Base-by-base conservation (phyloP, 2,797 vertebrate species). In the Tamandua tetradactyla region DNA sequence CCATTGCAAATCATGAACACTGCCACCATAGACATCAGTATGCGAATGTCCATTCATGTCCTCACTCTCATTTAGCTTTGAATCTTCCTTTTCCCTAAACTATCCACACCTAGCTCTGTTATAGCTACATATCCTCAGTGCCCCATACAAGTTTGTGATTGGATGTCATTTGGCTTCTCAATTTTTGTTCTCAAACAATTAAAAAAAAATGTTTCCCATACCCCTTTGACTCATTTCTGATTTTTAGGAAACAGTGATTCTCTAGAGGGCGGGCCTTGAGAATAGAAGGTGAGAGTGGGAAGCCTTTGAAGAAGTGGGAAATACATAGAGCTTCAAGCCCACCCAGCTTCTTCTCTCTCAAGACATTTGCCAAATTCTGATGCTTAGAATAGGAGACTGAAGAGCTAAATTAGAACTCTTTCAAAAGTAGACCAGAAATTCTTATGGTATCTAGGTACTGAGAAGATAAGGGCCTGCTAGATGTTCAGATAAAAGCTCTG, bases 161-260 rank as follows among this genome's bases (percentile, higher is more conserved):
- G 42, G 37, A 49, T 90, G 47, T 87, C 72, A 74, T 68, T 92
- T 92, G 71, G 47, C 14, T 13, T 52, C 20, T 79, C 55, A 68
- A 12, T 69, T 92, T 91, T 79, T 93, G 57, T 87, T 49, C n/a
- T 91, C 49, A 79, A 72, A 55, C 15, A 85, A 14, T 49, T 55
- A 18, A 55, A 55, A 17, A 59, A 74, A 44, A 62, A 55, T 49
- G 3, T 47, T 78, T 62, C 23, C 42, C 35, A 25, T 18, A 64
- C 30, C 25, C 52, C 32, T 5, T 42, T 4, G n/a, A 10, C 30
- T 35, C 30, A 64, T 5, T 44, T 37, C 14, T 83, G 69, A 18
- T 30, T 2, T 64, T 83, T 49, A 49, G 49, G 42, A 83, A n/a
- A 55, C 55, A n/a, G 40, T 82, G 68, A 74, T 91, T 83, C 44